A percentile compares a stretch with the other conserved stretches of the same genome.
Evolutionary conservation across 2,888 invertebrate species (phyloP).

Genomic region (Hipparchia semele): DNA sequence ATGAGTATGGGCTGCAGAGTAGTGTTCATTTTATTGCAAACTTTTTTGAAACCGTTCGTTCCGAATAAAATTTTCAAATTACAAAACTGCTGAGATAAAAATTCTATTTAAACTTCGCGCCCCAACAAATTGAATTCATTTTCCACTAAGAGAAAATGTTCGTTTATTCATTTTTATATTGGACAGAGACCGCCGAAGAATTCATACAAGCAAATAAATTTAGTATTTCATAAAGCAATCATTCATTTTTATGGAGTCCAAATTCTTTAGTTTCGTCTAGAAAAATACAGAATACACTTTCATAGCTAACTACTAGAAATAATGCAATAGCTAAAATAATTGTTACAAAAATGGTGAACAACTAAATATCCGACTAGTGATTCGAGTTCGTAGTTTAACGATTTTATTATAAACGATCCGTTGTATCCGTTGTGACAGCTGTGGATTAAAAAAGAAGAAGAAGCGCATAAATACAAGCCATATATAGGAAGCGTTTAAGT

Average conservation of each 20-base stretch:
- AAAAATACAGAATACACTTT: too few relatives aligned
- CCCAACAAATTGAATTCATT: slow-evolving; percentile 24
- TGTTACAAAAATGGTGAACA: too few relatives aligned
- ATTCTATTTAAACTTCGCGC: slow-evolving; percentile 23
- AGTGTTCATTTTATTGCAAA: neutral
- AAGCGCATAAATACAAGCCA: too few relatives aligned
- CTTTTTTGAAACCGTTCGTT: neutral
- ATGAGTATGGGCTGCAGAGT: neutral
- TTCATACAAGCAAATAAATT: neutral
- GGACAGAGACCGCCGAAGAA: neutral
- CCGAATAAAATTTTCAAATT: slow-evolving; percentile 11
- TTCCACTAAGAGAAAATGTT: slow-evolving; percentile 18
- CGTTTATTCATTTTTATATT: neutral
- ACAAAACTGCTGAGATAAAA: slow-evolving; percentile 22
- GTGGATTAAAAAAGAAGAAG: neutral
- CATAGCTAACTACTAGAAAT: too few relatives aligned
- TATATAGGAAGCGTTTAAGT: too few relatives aligned
- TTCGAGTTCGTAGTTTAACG: too few relatives aligned
- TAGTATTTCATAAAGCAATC: neutral
- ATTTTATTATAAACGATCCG: too few relatives aligned
- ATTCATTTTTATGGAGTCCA: neutral
- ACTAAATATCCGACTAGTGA: too few relatives aligned
- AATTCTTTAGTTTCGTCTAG: neutral
- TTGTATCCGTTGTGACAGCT: too few relatives aligned
- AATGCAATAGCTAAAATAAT: too few relatives aligned